Base-by-base conservation (phyloP, 2,797 vertebrate genomes). In the Hirundo rustica region DNA sequence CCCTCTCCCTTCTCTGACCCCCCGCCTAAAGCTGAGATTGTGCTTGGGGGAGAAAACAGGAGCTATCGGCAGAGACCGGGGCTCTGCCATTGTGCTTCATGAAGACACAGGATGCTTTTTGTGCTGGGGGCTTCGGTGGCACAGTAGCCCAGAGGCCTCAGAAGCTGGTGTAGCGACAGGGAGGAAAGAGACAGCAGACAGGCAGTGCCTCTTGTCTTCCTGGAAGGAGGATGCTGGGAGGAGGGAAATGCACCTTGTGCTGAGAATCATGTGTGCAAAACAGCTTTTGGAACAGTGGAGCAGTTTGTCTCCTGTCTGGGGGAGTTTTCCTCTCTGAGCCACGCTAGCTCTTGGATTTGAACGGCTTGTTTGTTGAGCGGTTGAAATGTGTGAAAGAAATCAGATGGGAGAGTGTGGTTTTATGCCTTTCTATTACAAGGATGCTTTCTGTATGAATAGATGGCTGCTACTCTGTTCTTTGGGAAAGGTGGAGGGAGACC, bases 381-480 rank as follows among this genome's bases (percentile, higher is more conserved):
- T 83, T 88, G 91, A 95, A 96, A 96, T 95, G 88, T 78, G 51
- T 80, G 78, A 87, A 87, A 92, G 80, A 89, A 91, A 89, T 92
- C 71, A 70, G 48, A 84, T 6, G n/a, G 32, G 75, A 32, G 54
- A 70, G 68, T 87, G 85, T 92, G 89, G 36, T 95, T 94, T 85
- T 93, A 53, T 90, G 93, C 15, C 45, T 80, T 85, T 79, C 47
- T 36, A 2, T 77, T 83, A 48, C 2, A 94, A 95, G 66, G 85
- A 95, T 91, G 81, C 55, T 92, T 89, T 96, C 71, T 88, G 58
- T 91, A 51, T 71, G 50, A 74, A 73, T 89, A 94, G 81, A 79
- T 92, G 92, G 66, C 74, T 27, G 20, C 1, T 10, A 29, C 67
- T 57, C 64, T 79, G 1, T 89, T 75, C 42, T 44, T 75, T 2